A percentile compares a stretch with the other conserved stretches of the same genome.
Conservation (phyloP, 2,888 invertebrate species). For the Therioaphis trifolii region DNA sequence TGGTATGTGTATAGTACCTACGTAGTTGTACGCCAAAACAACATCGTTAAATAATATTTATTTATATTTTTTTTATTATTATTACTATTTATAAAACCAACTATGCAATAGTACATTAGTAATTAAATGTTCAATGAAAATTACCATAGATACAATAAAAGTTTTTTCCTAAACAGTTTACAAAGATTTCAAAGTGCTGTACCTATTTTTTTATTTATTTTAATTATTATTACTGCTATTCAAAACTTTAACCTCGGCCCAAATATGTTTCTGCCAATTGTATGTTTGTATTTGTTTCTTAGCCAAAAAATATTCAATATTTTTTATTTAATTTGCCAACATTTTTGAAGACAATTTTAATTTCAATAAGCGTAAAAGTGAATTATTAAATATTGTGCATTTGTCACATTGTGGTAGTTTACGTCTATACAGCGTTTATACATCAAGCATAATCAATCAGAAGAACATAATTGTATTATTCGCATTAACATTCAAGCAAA, state of each 20-base stretch:
- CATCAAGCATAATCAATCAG: background rate
- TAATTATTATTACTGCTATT: background rate
- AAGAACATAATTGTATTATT: background rate
- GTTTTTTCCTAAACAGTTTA: too few relatives aligned
- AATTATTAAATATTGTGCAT: background rate
- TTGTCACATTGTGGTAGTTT: background rate
- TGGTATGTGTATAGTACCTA: too few relatives aligned
- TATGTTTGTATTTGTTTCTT: background rate
- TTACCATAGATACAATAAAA: too few relatives aligned
- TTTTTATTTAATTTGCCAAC: background rate
- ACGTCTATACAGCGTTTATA: background rate
- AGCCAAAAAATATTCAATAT: slow-evolving; percentile 33
- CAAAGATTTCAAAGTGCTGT: background rate
- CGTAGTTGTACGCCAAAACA: too few relatives aligned
- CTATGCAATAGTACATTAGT: too few relatives aligned
- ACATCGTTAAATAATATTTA: too few relatives aligned
- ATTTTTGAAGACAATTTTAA: background rate
- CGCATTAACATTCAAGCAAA: background rate
- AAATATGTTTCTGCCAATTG: slow-evolving; percentile 29
- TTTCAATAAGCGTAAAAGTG: background rate
- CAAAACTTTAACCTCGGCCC: slow-evolving; percentile 32
- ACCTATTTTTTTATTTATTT: background rate
- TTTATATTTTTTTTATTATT: too few relatives aligned
- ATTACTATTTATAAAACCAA: too few relatives aligned
- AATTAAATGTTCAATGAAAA: too few relatives aligned